Base-by-base conservation (phyloP, 2,113 vertebrate species). In the Hoplias malabaricus region DNA sequence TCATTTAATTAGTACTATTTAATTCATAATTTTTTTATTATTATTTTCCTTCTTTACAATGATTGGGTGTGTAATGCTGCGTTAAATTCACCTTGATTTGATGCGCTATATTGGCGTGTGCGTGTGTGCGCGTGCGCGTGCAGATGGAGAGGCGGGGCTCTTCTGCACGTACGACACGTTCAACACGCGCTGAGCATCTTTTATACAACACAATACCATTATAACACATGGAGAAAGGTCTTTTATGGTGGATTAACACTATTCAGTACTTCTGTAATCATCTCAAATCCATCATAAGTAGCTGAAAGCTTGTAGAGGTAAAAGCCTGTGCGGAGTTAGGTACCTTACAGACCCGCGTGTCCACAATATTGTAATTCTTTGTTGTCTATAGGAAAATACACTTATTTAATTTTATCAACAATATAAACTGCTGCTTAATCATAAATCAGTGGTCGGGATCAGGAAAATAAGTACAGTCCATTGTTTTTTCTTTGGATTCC, bases 81-180 rank as follows among this genome's bases (percentile, higher is more conserved):
- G 7, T 8, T 53, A 23, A 8, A 23, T 19, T 3, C 6, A 19
- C 3, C 48, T 21, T 53, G 2, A 53, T 53, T n/a, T 53, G 3
- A 53, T 53, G n/a, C n/a, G 4, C 12, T 19, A 3, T 48, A 19
- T 19, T 53, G 48, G 4, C 36, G 36, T 23, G 48, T 53, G 48
- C n/a, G 3, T 53, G 2, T 53, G 9, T 19, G 9, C 48, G 7
- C 48, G 12, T 19, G n/a, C n/a, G n/a, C n/a, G n/a, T 23, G 59
- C 59, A 62, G 23, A 31, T 16, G 19, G 6, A 62, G 29, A 16
- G 14, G 19, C 8, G 14, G 59, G 16, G 59, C 59, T 21, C 13
- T 33, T 63, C 59, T n/a, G 59, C 59, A 63, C 59, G 59, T 63
- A 63, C 16, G 36, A 10, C 59, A 63, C 59, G 59, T 63, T 33